Percentiles rank a stretch among this genome's conserved stretches.
Conservation (phyloP, 1,140 invertebrate genomes). For the Heliothis subflexa region DNA sequence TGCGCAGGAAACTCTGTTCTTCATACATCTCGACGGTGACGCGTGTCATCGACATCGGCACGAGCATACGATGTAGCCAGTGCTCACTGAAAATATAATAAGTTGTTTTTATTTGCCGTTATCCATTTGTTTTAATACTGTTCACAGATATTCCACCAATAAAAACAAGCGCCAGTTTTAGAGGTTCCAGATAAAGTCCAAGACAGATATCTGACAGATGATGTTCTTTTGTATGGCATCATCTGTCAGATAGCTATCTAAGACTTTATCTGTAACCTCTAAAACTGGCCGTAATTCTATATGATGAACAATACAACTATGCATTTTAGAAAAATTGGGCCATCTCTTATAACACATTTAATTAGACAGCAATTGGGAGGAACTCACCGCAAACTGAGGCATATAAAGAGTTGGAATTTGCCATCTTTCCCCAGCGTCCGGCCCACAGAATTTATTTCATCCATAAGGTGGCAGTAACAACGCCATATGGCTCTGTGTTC, state of each 20-base stretch:
- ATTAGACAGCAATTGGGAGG: background rate
- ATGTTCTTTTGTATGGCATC: no score
- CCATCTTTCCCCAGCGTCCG: conserved; percentile 98
- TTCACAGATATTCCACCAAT: background rate
- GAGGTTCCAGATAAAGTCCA: no score
- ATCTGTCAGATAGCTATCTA: no score
- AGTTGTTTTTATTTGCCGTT: conserved; percentile 33
- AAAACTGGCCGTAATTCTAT: no score
- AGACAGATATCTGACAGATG: no score
- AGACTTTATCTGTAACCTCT: no score
- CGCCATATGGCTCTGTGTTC: conserved; percentile 90
- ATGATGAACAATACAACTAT: no score
- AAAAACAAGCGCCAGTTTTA: no score
- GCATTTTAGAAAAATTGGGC: no score
- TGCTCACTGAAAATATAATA: conserved; percentile 91
- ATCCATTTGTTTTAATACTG: no score
- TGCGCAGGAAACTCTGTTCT: conserved; percentile 96
- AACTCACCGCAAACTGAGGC: conserved; percentile 94
- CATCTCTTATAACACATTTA: background rate
- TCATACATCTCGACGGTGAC: conserved; percentile 98
- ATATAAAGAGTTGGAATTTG: conserved; percentile 98
- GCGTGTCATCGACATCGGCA: conserved; percentile 94
- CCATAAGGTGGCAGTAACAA: conserved; percentile 92
- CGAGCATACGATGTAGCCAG: conserved; percentile 95
- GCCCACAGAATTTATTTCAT: conserved; percentile 94